These are phyloP conservation scores for Rhagonycha lutea DNA, from an alignment of 2,888 invertebrate species.

Conservation along the genomic window DNA sequence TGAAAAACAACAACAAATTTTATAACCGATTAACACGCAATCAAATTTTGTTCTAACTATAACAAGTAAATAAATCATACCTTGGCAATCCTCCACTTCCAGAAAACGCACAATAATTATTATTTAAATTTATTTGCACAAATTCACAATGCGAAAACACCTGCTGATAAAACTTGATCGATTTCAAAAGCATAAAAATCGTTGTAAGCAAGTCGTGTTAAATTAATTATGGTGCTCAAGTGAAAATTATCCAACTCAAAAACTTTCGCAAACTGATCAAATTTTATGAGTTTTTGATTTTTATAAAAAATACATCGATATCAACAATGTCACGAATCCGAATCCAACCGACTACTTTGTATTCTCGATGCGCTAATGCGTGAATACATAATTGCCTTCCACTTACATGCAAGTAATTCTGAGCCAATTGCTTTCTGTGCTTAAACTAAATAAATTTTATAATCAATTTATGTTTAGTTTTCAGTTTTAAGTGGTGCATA, in stretches of 20 bases:
- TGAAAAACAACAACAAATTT: no score
- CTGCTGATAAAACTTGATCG: not conserved
- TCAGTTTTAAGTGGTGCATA: constrained; percentile 3
- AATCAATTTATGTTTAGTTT: constrained; percentile 1
- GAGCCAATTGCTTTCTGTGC: constrained; percentile 5
- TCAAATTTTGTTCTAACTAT: no score
- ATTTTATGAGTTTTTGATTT: not conserved
- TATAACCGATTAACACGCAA: no score
- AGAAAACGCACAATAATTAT: not conserved
- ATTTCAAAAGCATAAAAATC: not conserved
- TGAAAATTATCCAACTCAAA: not conserved
- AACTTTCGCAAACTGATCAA: not conserved
- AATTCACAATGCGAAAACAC: not conserved
- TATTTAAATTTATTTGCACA: not conserved
- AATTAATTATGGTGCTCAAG: not conserved
- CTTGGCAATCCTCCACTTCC: not conserved
- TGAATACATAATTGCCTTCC: constrained; percentile 5
- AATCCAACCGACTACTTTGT: constrained; percentile 8
- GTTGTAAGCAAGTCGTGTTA: not conserved
- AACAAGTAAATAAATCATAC: not conserved
- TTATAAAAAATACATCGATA: not conserved
- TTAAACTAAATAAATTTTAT: constrained; percentile 4
- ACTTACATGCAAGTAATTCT: constrained; percentile 4
- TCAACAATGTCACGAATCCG: constrained; percentile 14
- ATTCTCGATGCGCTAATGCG: constrained; percentile 7